Conservation (phyloP, 1,140 invertebrate species). For the Ditylenchus dipsaci region DNA sequence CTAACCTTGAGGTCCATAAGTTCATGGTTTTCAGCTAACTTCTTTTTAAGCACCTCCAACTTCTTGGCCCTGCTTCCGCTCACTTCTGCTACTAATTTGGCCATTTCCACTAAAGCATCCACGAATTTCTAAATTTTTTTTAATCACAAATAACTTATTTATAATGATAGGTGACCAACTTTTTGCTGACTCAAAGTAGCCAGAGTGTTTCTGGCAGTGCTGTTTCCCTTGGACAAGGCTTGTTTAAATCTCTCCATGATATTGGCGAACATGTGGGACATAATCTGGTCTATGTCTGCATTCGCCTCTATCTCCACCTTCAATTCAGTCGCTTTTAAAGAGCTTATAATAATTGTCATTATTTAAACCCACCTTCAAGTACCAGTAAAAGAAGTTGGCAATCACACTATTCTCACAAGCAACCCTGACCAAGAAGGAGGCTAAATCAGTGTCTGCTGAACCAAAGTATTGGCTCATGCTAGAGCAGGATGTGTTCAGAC, state of each 20-base stretch:
- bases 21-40: constrained; percentile 68
- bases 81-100: constrained; percentile 28
- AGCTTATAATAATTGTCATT: constrained; percentile 3
- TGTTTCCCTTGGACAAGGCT: constrained; percentile 31
- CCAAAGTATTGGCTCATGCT: constrained; percentile 20
- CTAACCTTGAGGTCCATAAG: constrained; percentile 78
- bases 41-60: constrained; percentile 57
- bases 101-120: constrained; percentile 30
- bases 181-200: constrained; percentile 31
- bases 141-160: no score
- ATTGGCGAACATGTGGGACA: constrained; percentile 36
- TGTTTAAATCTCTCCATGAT: constrained; percentile 31
- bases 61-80: constrained; percentile 84
- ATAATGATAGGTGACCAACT: constrained; percentile 11
- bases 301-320: constrained; percentile 57
- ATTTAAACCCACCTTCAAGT: constrained; percentile 31
- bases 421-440: constrained; percentile 81
- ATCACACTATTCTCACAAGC: constrained; percentile 81
- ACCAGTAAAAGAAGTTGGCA: constrained; percentile 95
- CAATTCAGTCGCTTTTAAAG: constrained; percentile 4
- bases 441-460: constrained; percentile 67
- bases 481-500: constrained; percentile 3
- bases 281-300: constrained; percentile 20
- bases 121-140: constrained; percentile 27
- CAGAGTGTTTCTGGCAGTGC: constrained; percentile 22